These are phyloP conservation scores for Naso thynnoides DNA, from an alignment of 2,797 vertebrate species.

Conservation along the genomic window DNA sequence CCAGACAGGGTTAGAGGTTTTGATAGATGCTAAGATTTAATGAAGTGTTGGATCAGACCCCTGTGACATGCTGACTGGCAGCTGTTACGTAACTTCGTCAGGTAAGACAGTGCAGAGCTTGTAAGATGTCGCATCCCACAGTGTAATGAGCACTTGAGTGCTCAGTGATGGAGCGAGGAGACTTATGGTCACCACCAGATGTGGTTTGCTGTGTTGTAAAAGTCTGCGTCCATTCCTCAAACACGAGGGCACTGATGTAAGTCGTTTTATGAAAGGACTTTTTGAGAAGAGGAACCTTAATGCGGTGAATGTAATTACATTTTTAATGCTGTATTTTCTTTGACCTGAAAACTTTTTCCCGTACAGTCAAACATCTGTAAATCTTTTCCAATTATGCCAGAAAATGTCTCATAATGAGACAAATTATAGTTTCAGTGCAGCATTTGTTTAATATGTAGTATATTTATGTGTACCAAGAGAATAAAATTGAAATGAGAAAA, in stretches of 20 bases:
- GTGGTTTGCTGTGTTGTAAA: constrained; percentile 50
- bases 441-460: background rate
- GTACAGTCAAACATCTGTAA: constrained; percentile 6
- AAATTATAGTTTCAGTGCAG: background rate
- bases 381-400: constrained; percentile 10
- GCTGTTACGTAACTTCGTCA: constrained; percentile 62
- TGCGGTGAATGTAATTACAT: constrained; percentile 22
- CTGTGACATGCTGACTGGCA: constrained; percentile 49
- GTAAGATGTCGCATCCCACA: constrained; percentile 56
- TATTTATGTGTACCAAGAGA: background rate
- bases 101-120: constrained; percentile 58
- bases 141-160: constrained; percentile 60
- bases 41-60: constrained; percentile 59
- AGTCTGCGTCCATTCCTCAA: constrained; percentile 42
- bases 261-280: constrained; percentile 42
- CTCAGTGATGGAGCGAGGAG: constrained; percentile 41
- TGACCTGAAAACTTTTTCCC: background rate
- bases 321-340: constrained; percentile 6
- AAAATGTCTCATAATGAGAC: constrained; percentile 23
- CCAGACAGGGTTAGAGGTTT: constrained; percentile 43
- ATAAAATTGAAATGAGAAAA: background rate
- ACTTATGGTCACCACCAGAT: constrained; percentile 63
- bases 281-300: constrained; percentile 35
- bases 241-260: constrained; percentile 32
- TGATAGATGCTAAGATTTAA: constrained; percentile 64